Conservation (phyloP, 2,797 vertebrate species). For the Pipistrellus pipistrellus region DNA sequence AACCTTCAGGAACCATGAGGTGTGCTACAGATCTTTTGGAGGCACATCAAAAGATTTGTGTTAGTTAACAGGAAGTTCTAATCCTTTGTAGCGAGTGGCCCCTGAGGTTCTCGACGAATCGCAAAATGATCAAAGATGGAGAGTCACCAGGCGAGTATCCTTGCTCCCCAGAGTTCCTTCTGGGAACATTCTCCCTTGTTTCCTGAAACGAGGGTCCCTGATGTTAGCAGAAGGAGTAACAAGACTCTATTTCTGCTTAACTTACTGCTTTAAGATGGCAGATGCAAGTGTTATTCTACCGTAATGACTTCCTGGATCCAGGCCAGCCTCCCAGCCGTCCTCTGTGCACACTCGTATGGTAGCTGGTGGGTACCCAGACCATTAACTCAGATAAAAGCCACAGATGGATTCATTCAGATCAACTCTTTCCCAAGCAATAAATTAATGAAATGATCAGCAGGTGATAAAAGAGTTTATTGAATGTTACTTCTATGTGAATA, state of each 20-base stretch:
- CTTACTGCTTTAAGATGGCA: neutral
- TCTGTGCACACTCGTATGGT: neutral
- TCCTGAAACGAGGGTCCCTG: neutral
- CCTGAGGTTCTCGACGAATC: neutral
- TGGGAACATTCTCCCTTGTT: neutral
- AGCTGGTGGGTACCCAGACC: neutral
- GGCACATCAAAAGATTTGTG: neutral
- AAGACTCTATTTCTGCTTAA: neutral
- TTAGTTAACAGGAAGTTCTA: neutral
- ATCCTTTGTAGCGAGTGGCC: neutral
- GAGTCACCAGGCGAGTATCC: neutral
- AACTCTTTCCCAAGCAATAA: conserved; percentile 37
- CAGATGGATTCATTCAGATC: neutral
- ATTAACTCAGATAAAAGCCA: conserved; percentile 1
- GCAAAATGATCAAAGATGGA: neutral
- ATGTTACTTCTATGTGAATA: neutral
- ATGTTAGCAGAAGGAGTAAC: neutral
- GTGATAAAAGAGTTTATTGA: neutral
- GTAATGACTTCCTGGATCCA: neutral
- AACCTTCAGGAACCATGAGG: neutral
- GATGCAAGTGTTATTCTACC: neutral
- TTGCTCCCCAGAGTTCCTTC: neutral
- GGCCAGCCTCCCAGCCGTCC: neutral
- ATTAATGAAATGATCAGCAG: neutral
- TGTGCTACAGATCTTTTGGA: neutral